A percentile compares a stretch with the other conserved stretches of the same genome.
These are phyloP conservation scores for Dendrolimus punctatus DNA, from an alignment of 1,140 invertebrate species.

Conservation along the genomic window DNA sequence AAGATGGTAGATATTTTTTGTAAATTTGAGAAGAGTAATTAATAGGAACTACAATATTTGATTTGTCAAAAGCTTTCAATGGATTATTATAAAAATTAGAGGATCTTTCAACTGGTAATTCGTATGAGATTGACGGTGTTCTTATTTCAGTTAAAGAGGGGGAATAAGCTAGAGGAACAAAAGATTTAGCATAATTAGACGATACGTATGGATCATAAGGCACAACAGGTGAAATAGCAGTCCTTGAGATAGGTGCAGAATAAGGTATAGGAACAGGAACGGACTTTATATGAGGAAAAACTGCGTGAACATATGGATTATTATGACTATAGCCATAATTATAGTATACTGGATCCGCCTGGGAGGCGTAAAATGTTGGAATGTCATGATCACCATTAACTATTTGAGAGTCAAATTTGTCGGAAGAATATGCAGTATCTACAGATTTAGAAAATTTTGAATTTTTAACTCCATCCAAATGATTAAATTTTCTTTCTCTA, in stretches of 20 bases:
- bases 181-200: too few relatives aligned
- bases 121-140: too few relatives aligned
- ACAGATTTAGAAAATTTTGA: conserved; percentile 14
- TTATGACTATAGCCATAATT: background rate
- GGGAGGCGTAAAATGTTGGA: background rate
- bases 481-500: conserved; percentile 14
- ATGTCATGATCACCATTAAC: background rate
- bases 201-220: too few relatives aligned
- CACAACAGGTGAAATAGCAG: background rate
- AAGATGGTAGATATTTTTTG: too few relatives aligned
- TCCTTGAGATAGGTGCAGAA: conserved; percentile 12
- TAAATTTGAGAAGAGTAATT: too few relatives aligned
- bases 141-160: too few relatives aligned
- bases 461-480: conserved; percentile 13
- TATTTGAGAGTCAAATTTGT: conserved; percentile 16
- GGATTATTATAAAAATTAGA: too few relatives aligned
- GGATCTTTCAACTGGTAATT: too few relatives aligned
- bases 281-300: conserved; percentile 6
- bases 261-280: conserved; percentile 4
- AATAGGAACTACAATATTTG: too few relatives aligned
- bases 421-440: conserved; percentile 11
- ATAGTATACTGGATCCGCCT: too few relatives aligned
- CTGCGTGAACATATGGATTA: conserved; percentile 5
- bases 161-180: too few relatives aligned
- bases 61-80: too few relatives aligned